A percentile compares a stretch with the other conserved stretches of the same genome.
phyloP scores from a whole-genome alignment of 2,888 invertebrate genomes.

The Oligia strigilis region DNA sequence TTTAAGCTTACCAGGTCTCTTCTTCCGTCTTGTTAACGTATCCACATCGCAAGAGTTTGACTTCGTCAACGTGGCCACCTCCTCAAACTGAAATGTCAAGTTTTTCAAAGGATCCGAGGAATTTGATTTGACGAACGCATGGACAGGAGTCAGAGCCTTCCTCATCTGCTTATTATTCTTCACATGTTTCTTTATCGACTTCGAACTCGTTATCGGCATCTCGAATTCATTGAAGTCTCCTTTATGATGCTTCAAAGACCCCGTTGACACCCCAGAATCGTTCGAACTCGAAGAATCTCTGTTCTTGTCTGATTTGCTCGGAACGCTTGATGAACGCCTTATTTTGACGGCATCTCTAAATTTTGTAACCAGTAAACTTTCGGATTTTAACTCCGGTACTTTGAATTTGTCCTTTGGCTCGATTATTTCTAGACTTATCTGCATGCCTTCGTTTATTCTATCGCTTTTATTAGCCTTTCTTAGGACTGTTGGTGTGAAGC shows the following conservation, averaged over 20 bases:
- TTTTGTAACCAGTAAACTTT: slow-evolving; percentile 83
- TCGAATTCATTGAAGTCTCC: slow-evolving; percentile 92
- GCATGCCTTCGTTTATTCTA: slow-evolving; percentile 82
- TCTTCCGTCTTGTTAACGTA: slow-evolving; percentile 90
- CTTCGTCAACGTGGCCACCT: slow-evolving; percentile 90
- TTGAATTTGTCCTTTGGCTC: slow-evolving; percentile 84
- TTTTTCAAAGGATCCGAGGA: slow-evolving; percentile 92
- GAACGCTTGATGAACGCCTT: slow-evolving; percentile 92
- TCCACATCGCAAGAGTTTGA: slow-evolving; percentile 92
- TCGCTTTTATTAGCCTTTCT: slow-evolving; percentile 83
- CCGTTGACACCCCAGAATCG: slow-evolving; percentile 93
- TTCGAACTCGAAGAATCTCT: slow-evolving; percentile 93
- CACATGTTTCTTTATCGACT: slow-evolving; percentile 85
- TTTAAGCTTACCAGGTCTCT: slow-evolving; percentile 80
- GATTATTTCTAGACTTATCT: slow-evolving; percentile 71
- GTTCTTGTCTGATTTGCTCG: slow-evolving; percentile 93
- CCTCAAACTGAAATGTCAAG: slow-evolving; percentile 92
- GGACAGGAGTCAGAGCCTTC: slow-evolving; percentile 85
- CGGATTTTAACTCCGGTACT: slow-evolving; percentile 84
- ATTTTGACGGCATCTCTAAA: slow-evolving; percentile 91
- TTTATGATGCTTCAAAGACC: slow-evolving; percentile 91
- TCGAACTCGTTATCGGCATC: slow-evolving; percentile 87
- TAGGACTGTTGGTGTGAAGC: slow-evolving; percentile 86
- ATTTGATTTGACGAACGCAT: slow-evolving; percentile 91
- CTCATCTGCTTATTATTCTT: slow-evolving; percentile 87